Base-by-base conservation (phyloP, 1,140 invertebrate species). In the Colletes gigas region DNA sequence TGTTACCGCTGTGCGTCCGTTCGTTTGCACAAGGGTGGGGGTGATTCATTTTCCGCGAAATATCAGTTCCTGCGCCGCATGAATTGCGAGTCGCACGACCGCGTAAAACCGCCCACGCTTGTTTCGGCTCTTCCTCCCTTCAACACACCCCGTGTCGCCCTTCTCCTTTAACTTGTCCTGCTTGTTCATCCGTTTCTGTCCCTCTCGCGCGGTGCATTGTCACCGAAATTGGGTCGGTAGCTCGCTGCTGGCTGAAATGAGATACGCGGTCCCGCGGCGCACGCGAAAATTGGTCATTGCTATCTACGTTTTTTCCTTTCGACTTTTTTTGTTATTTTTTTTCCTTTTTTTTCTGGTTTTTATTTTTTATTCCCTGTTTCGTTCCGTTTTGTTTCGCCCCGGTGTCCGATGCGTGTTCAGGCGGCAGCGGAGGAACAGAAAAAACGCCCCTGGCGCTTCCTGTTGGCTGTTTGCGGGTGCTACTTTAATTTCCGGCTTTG, bases 21-120 rank as follows among this genome's bases (percentile, higher is more conserved):
- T 77, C 83, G 90, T 90, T 90, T 89, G 87, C 91, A 88, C 87
- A 89, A 90, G 86, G 50, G 44, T 30, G 30, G 50, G 50, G 86
- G 90, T 92, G 90, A 92, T 92, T 92, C 90, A 93, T 93, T 92
- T 85, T 89, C 90, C 81, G 85, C 87, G 89, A 92, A 93, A 92
- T 92, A 93, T 93, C 92, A 91, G 91, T 92, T 90, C 90, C 92
- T 91, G 89, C 85, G 80, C 83, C 81, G 82, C 71, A 88, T 89
- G 86, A 88, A 90, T 89, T 91, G 88, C 88, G 85, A 88, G 81
- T 87, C 65, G 71, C 79, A 78, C 84, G 73, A 70, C 79, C 84
- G 77, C 83, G 85, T 88, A 88, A 88, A 90, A 78, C 77, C 76
- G 59, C 75, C 30, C 6, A 21, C 84, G 81, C 71, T 63, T 65